A percentile compares a stretch with the other conserved stretches of the same genome.
Evolutionary conservation across 2,113 vertebrate species (phyloP).

Genomic region (Cinclus cinclus): DNA sequence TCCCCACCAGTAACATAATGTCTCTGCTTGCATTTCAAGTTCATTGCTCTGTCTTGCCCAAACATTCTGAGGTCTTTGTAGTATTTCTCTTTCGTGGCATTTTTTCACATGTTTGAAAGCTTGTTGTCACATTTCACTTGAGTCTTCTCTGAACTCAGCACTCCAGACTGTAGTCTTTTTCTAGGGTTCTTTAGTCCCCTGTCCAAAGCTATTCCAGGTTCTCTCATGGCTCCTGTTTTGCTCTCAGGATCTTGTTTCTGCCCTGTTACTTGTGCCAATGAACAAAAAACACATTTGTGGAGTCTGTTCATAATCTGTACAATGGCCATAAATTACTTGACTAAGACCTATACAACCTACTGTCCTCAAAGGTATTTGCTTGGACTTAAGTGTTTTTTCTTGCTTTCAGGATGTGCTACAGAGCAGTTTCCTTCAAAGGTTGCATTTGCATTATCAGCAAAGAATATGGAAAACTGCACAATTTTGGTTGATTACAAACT

Average conservation of each 20-base stretch:
- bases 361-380: not conserved
- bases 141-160: not conserved
- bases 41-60: not conserved
- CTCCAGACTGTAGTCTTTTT: not conserved
- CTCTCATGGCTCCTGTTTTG: not conserved
- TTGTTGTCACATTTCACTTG: not conserved
- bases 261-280: not conserved
- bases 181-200: accelerated
- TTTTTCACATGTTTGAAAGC: not conserved
- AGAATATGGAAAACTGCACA: constrained; percentile 78
- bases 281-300: not conserved
- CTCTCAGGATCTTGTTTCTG: not conserved
- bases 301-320: not conserved
- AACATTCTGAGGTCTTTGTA: not conserved
- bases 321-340: not conserved
- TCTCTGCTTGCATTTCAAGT: not conserved
- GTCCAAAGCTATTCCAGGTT: not conserved
- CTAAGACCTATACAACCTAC: not conserved
- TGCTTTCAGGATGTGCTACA: constrained; percentile 56
- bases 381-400: constrained; percentile 20
- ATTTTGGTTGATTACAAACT: constrained; percentile 78
- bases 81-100: not conserved
- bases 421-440: constrained; percentile 70
- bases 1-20: not conserved
- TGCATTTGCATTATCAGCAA: constrained; percentile 79